phyloP scores from a whole-genome alignment of 2,797 vertebrate genomes.

The Prunella strophiata region DNA sequence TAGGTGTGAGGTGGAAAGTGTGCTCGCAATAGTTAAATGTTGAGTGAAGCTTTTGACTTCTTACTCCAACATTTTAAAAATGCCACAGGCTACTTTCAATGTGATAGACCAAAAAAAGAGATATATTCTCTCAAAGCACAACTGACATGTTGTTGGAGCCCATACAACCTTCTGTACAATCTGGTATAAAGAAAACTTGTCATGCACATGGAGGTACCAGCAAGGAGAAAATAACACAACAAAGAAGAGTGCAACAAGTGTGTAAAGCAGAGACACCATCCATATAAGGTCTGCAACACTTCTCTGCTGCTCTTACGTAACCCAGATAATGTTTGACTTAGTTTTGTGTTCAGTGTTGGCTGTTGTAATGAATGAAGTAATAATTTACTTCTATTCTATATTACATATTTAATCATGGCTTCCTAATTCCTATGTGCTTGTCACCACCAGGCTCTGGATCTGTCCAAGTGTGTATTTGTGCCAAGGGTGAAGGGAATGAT shows the following conservation, averaged over 20 bases:
- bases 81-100: neutral
- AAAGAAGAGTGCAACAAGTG: neutral
- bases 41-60: neutral
- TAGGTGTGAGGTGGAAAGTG: neutral
- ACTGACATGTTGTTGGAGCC: neutral
- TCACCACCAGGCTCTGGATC: neutral
- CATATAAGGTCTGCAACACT: fast-evolving
- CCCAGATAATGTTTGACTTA: neutral
- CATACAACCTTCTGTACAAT: neutral
- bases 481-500: neutral
- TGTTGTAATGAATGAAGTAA: neutral
- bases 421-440: neutral
- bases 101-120: neutral
- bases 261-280: neutral
- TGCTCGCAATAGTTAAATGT: neutral
- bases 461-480: neutral
- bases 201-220: fast-evolving
- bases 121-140: neutral
- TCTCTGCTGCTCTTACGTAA: neutral
- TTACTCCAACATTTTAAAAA: neutral
- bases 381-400: neutral
- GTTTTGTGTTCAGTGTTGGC: neutral
- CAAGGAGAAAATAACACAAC: neutral
- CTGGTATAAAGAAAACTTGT: neutral
- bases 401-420: neutral